phyloP scores from a whole-genome alignment of 35 echinoderm and acorn worm species.

The Ophioderma brevispina region DNA sequence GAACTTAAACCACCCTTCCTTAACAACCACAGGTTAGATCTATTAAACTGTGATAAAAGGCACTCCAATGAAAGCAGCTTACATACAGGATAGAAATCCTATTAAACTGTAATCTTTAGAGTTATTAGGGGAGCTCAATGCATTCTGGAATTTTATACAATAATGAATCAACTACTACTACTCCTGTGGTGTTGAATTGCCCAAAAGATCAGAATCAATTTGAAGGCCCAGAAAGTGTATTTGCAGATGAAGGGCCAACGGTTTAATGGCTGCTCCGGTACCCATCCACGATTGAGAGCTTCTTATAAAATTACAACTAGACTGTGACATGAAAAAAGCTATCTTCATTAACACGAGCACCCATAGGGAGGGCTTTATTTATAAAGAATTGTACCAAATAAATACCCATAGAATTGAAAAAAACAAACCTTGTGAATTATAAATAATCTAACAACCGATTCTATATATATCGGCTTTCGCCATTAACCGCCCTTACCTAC shows the following conservation, averaged over 20 bases:
- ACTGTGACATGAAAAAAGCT: too few species aligned
- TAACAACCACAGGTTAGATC: constrained; percentile 19
- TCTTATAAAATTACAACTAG: too few species aligned
- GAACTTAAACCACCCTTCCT: neutral
- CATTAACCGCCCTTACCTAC: neutral
- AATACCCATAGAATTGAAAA: too few species aligned
- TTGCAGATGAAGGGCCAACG: too few species aligned
- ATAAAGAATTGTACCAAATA: too few species aligned
- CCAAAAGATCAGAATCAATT: too few species aligned
- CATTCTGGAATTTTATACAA: neutral
- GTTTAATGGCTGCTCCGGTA: too few species aligned
- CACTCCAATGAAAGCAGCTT: neutral
- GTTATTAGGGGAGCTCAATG: neutral
- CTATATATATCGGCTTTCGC: neutral
- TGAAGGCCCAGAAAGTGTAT: too few species aligned
- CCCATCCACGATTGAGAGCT: too few species aligned
- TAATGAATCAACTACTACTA: neutral
- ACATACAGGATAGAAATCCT: neutral
- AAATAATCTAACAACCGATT: neutral
- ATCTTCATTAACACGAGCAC: too few species aligned
- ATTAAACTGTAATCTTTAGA: constrained; percentile 10
- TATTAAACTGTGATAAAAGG: constrained; percentile 12
- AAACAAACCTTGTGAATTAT: neutral
- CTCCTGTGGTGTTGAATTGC: neutral
- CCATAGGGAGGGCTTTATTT: too few species aligned